Evolutionary conservation across 1,140 invertebrate species (phyloP).

Genomic region (Aphis craccivora): DNA sequence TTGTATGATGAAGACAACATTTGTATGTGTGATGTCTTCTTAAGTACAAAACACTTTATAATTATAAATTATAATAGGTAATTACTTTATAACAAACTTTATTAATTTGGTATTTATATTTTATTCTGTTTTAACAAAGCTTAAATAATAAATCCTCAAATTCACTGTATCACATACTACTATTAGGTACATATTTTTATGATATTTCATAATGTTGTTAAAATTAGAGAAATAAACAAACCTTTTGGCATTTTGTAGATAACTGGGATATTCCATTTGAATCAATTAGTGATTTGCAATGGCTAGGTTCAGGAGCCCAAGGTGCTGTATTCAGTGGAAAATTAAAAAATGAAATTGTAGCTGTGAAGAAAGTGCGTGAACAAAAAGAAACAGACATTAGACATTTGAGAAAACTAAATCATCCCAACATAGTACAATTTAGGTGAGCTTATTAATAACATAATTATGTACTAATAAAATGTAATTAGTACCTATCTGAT

Average conservation of each 20-base stretch:
- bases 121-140: neutral
- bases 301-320: conserved; percentile 94
- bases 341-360: conserved; percentile 83
- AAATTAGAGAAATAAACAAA: neutral
- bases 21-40: too few relatives aligned
- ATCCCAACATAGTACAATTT: conserved; percentile 96
- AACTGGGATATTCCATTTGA: conserved; percentile 97
- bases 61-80: too few relatives aligned
- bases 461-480: neutral
- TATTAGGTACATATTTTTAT: neutral
- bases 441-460: conserved; percentile 69
- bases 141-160: neutral
- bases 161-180: neutral
- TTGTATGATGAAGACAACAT: neutral
- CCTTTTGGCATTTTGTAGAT: conserved; percentile 67
- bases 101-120: neutral
- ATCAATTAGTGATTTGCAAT: conserved; percentile 87
- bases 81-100: too few relatives aligned
- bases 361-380: conserved; percentile 95
- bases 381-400: conserved; percentile 94
- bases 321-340: conserved; percentile 94
- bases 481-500: neutral
- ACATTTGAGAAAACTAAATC: conserved; percentile 92
- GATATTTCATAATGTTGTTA: neutral
- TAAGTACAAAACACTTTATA: neutral